phyloP scores from a whole-genome alignment of 2,113 vertebrate species.

The Indicator indicator region DNA sequence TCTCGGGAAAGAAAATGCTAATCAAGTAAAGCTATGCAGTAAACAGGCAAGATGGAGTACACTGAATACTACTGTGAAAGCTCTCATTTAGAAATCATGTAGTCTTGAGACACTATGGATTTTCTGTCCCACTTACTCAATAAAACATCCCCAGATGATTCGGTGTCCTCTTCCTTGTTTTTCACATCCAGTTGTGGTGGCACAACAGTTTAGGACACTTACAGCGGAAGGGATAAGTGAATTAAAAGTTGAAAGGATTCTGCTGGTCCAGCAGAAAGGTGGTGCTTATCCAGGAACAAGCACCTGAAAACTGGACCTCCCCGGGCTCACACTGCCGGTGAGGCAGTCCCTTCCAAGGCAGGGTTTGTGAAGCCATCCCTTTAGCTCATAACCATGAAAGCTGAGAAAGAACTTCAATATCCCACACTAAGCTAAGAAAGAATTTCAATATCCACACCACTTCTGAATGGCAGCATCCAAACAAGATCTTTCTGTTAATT shows the following conservation, averaged over 20 bases:
- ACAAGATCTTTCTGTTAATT: background rate
- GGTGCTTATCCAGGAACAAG: background rate
- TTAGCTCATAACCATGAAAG: fast-evolving
- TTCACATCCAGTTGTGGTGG: background rate
- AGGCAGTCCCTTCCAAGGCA: background rate
- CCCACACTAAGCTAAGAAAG: background rate
- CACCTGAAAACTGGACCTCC: background rate
- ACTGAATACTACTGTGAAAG: background rate
- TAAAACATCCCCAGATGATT: background rate
- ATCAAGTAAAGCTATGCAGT: background rate
- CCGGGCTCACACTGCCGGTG: fast-evolving
- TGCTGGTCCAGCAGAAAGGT: background rate
- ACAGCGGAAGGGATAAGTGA: background rate
- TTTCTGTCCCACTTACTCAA: background rate
- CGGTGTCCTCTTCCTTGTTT: background rate
- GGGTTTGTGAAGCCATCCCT: background rate
- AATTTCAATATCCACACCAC: background rate
- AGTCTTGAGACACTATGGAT: background rate
- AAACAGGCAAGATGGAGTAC: background rate
- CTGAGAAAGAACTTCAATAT: background rate
- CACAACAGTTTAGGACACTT: background rate
- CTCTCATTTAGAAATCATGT: background rate
- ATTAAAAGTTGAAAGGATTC: background rate
- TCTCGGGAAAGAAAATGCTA: background rate
- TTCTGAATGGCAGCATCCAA: background rate